Evolutionary conservation across 2,888 invertebrate genomes (phyloP).

Genomic region (Syrphus vitripennis): DNA sequence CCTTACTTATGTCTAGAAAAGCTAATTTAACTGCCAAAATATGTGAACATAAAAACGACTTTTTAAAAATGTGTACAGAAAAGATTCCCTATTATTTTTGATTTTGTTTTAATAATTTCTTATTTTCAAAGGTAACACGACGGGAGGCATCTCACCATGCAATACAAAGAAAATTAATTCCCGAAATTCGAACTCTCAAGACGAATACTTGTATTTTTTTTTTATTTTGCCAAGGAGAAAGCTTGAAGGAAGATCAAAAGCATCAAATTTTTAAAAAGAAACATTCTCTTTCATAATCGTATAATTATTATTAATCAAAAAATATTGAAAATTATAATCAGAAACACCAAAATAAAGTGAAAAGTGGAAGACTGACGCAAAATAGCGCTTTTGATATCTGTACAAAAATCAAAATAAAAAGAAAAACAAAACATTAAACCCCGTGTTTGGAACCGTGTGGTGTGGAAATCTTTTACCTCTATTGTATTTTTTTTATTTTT

Average conservation of each 20-base stretch:
- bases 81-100: background rate
- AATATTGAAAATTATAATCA: constrained; percentile 28
- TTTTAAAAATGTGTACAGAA: background rate
- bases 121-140: constrained; percentile 35
- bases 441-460: constrained; percentile 38
- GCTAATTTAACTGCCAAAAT: too few relatives aligned
- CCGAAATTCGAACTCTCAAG: constrained; percentile 19
- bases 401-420: constrained; percentile 41
- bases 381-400: constrained; percentile 64
- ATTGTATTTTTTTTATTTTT: background rate
- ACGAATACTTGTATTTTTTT: constrained; percentile 2
- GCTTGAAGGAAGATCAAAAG: background rate
- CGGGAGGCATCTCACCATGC: background rate
- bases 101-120: background rate
- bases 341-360: constrained; percentile 66
- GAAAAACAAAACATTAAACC: background rate
- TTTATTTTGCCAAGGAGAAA: background rate
- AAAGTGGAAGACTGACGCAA: constrained; percentile 71
- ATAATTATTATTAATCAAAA: background rate
- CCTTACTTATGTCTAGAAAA: too few relatives aligned
- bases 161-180: constrained; percentile 22
- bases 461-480: constrained; percentile 29
- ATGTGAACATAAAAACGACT: too few relatives aligned
- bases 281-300: background rate
- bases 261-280: background rate